phyloP scores from a whole-genome alignment of 2,888 invertebrate genomes.

The Capitulum mitella region DNA sequence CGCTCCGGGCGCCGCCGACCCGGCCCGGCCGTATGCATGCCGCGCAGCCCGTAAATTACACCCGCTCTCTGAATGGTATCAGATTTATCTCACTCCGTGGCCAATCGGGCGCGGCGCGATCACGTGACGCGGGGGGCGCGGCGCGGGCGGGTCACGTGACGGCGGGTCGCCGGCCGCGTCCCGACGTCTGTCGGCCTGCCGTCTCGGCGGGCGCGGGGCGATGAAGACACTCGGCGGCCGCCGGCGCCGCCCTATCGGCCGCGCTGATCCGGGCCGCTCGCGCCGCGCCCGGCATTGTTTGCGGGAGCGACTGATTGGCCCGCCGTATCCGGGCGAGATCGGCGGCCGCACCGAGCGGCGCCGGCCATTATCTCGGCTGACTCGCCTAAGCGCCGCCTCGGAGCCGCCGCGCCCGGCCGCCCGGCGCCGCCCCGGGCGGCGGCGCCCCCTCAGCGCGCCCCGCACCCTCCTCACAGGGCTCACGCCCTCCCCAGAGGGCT shows the following conservation, averaged over 20 bases:
- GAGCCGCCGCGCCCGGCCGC: too few species aligned
- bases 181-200: background rate
- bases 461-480: too few species aligned
- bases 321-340: too few species aligned
- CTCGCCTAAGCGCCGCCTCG: too few species aligned
- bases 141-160: background rate
- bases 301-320: too few species aligned
- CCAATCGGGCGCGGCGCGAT: background rate
- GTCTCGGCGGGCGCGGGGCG: background rate
- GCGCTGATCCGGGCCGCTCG: too few species aligned
- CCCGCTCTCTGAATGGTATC: background rate
- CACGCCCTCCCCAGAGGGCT: too few species aligned
- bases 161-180: background rate
- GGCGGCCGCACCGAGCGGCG: too few species aligned
- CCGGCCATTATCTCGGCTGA: too few species aligned
- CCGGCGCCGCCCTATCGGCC: background rate
- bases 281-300: too few species aligned
- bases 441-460: too few species aligned
- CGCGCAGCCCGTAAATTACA: background rate
- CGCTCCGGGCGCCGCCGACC: background rate
- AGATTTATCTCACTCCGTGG: background rate
- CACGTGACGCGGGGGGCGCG: background rate
- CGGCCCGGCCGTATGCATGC: slow-evolving; percentile 7
- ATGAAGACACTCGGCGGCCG: background rate
- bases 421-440: too few species aligned